A percentile compares a stretch with the other conserved stretches of the same genome.
phyloP scores from a whole-genome alignment of 2,113 vertebrate genomes.

The Myodes glareolus region DNA sequence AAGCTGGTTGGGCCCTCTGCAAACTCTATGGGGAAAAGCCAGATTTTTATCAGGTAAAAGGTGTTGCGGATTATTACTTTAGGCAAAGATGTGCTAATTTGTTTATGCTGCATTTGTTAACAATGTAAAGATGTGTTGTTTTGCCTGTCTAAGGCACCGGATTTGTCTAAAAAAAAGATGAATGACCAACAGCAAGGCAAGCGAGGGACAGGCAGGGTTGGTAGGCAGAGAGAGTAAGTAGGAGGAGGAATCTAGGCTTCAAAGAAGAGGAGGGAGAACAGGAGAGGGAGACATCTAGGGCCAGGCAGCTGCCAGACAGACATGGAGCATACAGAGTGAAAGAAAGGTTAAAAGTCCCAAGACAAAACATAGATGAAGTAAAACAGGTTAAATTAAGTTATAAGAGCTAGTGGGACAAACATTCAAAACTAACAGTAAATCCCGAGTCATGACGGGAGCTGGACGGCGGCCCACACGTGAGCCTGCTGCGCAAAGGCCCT shows the following conservation, averaged over 20 bases:
- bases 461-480: too few relatives aligned
- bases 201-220: not conserved
- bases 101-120: not conserved
- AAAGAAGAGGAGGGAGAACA: not conserved
- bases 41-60: not conserved
- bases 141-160: not conserved
- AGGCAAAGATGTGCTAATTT: not conserved
- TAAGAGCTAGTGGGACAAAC: not conserved
- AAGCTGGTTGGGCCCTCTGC: not conserved
- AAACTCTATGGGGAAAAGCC: not conserved
- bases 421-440: not conserved
- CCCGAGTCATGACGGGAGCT: not conserved
- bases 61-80: not conserved
- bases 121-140: not conserved
- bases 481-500: too few relatives aligned
- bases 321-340: not conserved
- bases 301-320: not conserved
- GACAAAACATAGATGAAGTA: not conserved
- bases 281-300: not conserved
- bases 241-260: not conserved
- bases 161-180: not conserved
- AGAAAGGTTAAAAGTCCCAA: not conserved
- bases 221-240: not conserved
- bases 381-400: not conserved
- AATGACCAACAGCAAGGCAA: not conserved